Percentiles rank a stretch among this genome's conserved stretches.
Conservation (phyloP, 2,888 invertebrate genomes). For the Periphyllus acericola region DNA sequence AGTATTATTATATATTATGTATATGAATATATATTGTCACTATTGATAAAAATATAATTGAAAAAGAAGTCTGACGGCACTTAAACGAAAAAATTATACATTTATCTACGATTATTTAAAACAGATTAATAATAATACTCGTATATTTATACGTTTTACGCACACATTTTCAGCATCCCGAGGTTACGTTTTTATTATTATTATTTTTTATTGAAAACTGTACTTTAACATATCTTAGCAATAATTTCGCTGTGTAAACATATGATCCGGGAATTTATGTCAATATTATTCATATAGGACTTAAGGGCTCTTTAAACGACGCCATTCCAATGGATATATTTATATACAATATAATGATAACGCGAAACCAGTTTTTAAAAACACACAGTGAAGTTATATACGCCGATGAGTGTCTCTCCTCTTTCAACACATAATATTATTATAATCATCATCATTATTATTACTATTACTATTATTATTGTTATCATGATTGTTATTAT, state of each 20-base stretch:
- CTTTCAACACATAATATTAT: constrained; percentile 14
- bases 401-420: background rate
- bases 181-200: background rate
- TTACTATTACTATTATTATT: no score
- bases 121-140: constrained; percentile 6
- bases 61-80: background rate
- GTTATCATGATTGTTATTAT: no score
- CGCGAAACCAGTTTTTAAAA: constrained; percentile 30
- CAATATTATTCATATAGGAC: constrained; percentile 38
- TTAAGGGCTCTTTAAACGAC: background rate
- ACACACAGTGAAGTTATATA: background rate
- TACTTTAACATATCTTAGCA: background rate
- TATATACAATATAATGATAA: no score
- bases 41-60: constrained; percentile 28
- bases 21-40: background rate
- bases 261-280: constrained; percentile 46
- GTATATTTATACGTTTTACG: background rate
- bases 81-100: background rate
- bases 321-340: background rate
- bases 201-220: constrained; percentile 5
- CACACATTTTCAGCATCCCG: no score
- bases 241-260: constrained; percentile 20
- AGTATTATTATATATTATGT: no score
- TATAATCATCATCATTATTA: background rate
- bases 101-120: constrained; percentile 13